Conservation (phyloP, 2,113 vertebrate species). For the Circaetus cinerascens region DNA sequence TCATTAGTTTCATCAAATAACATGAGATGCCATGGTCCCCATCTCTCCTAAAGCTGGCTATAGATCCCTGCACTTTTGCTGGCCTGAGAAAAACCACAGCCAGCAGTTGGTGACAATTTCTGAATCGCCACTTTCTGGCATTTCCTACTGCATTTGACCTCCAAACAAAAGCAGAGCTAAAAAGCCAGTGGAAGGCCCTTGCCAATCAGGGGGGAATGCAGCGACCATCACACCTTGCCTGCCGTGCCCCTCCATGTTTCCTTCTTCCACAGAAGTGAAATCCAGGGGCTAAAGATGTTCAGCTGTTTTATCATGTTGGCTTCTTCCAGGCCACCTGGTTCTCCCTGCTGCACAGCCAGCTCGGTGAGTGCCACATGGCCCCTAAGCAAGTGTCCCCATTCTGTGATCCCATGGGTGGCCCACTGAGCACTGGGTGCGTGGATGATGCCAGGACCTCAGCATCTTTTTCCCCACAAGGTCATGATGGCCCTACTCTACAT, state of each 20-base stretch:
- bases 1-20: slow-evolving; percentile 22
- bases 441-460: background rate
- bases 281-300: background rate
- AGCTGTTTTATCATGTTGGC: background rate
- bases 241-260: background rate
- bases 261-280: background rate
- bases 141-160: background rate
- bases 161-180: background rate
- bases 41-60: background rate
- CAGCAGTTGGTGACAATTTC: background rate
- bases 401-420: background rate
- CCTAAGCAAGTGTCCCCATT: background rate
- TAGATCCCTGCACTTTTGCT: background rate
- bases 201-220: background rate
- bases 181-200: background rate
- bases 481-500: background rate
- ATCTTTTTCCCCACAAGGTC: background rate
- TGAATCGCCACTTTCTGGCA: background rate
- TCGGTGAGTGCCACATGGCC: background rate
- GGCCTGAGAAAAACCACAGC: background rate
- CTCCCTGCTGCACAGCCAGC: background rate
- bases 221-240: background rate
- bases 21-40: background rate
- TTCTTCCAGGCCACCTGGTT: background rate
- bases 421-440: background rate